Evolutionary conservation across 2,888 invertebrate species (phyloP).

Genomic region (Aspidiotus destructor): DNA sequence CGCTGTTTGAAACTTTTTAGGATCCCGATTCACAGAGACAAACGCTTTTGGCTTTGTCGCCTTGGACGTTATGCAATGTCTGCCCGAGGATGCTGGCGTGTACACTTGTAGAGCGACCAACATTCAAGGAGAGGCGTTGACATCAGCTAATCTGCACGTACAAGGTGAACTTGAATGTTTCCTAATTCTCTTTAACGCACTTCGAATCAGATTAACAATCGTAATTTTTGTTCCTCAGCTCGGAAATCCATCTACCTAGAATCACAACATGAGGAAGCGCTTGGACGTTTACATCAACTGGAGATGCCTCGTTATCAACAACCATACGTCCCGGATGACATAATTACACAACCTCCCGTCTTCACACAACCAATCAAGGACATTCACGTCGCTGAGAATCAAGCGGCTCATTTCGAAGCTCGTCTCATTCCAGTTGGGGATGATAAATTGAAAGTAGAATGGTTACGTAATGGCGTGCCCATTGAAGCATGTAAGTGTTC

Average conservation of each 20-base stretch:
- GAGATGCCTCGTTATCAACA: slow-evolving; percentile 72
- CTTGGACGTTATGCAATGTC: slow-evolving; percentile 86
- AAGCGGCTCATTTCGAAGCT: slow-evolving; percentile 88
- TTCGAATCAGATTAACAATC: neutral
- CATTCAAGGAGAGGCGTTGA: slow-evolving; percentile 82
- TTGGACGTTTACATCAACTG: slow-evolving; percentile 67
- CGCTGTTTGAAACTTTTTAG: slow-evolving; percentile 37
- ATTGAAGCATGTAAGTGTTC: slow-evolving; percentile 68
- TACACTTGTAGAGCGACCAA: slow-evolving; percentile 92
- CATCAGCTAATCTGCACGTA: slow-evolving; percentile 75
- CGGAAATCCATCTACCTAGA: slow-evolving; percentile 76
- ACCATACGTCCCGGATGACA: slow-evolving; percentile 64
- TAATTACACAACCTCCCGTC: slow-evolving; percentile 75
- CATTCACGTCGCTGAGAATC: slow-evolving; percentile 75
- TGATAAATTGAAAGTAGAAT: slow-evolving; percentile 81
- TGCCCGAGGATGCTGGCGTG: slow-evolving; percentile 91
- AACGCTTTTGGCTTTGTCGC: slow-evolving; percentile 97
- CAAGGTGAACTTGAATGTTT: slow-evolving; percentile 48
- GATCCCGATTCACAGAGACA: slow-evolving; percentile 89
- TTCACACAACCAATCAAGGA: slow-evolving; percentile 87
- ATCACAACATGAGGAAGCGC: slow-evolving; percentile 76
- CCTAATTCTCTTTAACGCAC: neutral
- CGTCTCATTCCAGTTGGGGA: slow-evolving; percentile 90
- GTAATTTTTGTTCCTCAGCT: slow-evolving; percentile 41
- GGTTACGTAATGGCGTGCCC: slow-evolving; percentile 83